A percentile compares a stretch with the other conserved stretches of the same genome.
Conservation (phyloP, 2,888 invertebrate species). For the Drosophila maculinotata region DNA sequence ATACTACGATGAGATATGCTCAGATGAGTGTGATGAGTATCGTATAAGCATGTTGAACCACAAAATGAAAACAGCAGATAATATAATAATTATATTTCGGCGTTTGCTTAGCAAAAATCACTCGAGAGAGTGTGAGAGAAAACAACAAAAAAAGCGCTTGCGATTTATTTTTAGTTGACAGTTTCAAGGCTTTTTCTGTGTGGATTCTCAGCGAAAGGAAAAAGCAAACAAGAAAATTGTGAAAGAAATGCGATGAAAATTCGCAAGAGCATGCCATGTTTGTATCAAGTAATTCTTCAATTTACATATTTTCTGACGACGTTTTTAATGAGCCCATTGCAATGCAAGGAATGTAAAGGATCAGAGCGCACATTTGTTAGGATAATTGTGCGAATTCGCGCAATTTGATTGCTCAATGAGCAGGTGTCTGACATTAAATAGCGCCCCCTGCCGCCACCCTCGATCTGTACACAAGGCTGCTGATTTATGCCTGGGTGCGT, state of each 20-base stretch:
- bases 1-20: slow-evolving; percentile 39
- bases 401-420: slow-evolving; percentile 63
- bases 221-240: slow-evolving; percentile 38
- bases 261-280: slow-evolving; percentile 27
- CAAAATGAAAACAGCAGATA: slow-evolving; percentile 44
- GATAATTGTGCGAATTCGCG: slow-evolving; percentile 48
- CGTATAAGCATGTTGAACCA: slow-evolving; percentile 33
- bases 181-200: slow-evolving; percentile 71
- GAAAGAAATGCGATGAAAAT: slow-evolving; percentile 47
- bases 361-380: slow-evolving; percentile 13
- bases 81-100: slow-evolving; percentile 64
- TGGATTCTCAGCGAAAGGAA: slow-evolving; percentile 44
- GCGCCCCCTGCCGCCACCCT: background rate
- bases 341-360: slow-evolving; percentile 18
- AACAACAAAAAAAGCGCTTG: slow-evolving; percentile 49
- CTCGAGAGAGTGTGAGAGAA: slow-evolving; percentile 20
- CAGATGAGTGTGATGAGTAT: slow-evolving; percentile 21
- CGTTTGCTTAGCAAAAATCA: slow-evolving; percentile 16
- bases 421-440: slow-evolving; percentile 31
- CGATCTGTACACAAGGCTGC: slow-evolving; percentile 34
- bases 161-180: slow-evolving; percentile 79
- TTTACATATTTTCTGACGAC: slow-evolving; percentile 34
- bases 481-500: slow-evolving; percentile 63
- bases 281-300: slow-evolving; percentile 21
- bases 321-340: slow-evolving; percentile 53